Evolutionary conservation across 2,113 vertebrate genomes (phyloP).

Genomic region (Osmerus eperlanus): DNA sequence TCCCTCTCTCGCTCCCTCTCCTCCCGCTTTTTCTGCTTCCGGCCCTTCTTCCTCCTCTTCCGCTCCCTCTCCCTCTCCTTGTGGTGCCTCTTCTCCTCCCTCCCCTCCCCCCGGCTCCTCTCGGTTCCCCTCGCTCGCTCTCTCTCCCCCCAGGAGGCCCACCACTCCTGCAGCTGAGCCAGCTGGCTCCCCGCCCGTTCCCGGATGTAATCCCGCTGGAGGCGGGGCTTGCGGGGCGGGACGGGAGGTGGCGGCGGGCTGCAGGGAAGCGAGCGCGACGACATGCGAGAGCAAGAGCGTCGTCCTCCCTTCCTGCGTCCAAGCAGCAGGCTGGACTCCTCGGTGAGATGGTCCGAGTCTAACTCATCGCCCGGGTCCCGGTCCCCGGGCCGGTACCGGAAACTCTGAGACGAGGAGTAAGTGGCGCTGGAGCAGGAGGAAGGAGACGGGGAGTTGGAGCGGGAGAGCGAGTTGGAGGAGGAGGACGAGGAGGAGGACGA

Average conservation of each 20-base stretch:
- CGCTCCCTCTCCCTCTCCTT: slow-evolving; percentile 72
- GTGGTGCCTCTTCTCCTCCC: slow-evolving; percentile 67
- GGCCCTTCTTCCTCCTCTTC: slow-evolving; percentile 71
- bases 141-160: slow-evolving; percentile 74
- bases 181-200: slow-evolving; percentile 67
- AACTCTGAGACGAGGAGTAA: slow-evolving; percentile 72
- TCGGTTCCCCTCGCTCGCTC: slow-evolving; percentile 47
- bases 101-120: slow-evolving; percentile 28
- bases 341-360: slow-evolving; percentile 71
- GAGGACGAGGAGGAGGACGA: slow-evolving; percentile 69
- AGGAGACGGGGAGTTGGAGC: slow-evolving; percentile 65
- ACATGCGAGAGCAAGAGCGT: slow-evolving; percentile 60
- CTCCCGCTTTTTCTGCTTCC: slow-evolving; percentile 74
- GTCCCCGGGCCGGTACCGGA: slow-evolving; percentile 65
- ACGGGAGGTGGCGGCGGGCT: slow-evolving; percentile 75
- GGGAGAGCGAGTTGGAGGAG: slow-evolving; percentile 65
- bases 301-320: slow-evolving; percentile 57
- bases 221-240: slow-evolving; percentile 72
- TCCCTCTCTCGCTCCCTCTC: slow-evolving; percentile 69
- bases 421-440: slow-evolving; percentile 67
- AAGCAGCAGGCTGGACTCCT: slow-evolving; percentile 75
- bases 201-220: slow-evolving; percentile 53
- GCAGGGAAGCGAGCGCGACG: slow-evolving; percentile 70
- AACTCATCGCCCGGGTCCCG: slow-evolving; percentile 61
- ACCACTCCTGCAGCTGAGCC: slow-evolving; percentile 76